Conservation (phyloP, 1,140 invertebrate species). For the Hirudo medicinalis region DNA sequence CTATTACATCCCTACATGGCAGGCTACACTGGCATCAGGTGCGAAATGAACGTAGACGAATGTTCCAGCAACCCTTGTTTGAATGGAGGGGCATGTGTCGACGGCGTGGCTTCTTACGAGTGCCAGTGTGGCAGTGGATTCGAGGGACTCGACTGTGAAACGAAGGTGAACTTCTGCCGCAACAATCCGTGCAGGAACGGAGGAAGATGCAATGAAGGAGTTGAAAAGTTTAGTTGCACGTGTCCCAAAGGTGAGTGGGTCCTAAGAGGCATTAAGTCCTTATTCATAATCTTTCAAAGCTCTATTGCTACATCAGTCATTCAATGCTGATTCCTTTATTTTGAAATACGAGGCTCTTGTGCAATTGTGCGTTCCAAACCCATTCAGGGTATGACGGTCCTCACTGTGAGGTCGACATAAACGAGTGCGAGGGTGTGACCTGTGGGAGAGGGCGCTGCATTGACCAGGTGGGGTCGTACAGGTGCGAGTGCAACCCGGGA, state of each 20-base stretch:
- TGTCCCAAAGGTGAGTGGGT: too few relatives aligned
- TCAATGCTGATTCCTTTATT: too few relatives aligned
- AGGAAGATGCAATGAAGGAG: background rate
- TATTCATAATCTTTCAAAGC: too few relatives aligned
- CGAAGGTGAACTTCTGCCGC: conserved; percentile 19
- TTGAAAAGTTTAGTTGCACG: background rate
- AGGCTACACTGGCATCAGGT: conserved; percentile 27
- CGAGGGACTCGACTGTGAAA: conserved; percentile 32
- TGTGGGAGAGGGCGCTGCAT: conserved; percentile 78
- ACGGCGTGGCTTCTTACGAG: conserved; percentile 27
- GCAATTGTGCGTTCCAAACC: too few relatives aligned
- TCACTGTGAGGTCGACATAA: conserved; percentile 74
- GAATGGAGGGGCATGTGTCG: conserved; percentile 17
- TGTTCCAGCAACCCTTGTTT: conserved; percentile 56
- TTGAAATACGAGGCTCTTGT: too few relatives aligned
- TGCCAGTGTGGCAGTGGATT: conserved; percentile 33
- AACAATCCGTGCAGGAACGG: conserved; percentile 26
- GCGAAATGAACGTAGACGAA: conserved; percentile 50
- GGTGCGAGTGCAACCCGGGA: conserved; percentile 62
- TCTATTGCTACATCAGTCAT: too few relatives aligned
- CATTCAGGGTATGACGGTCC: conserved; percentile 42
- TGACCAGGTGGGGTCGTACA: conserved; percentile 46
- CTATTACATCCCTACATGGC: conserved; percentile 35
- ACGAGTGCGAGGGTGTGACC: conserved; percentile 68
- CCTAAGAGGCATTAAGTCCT: too few relatives aligned